A percentile compares a stretch with the other conserved stretches of the same genome.
Evolutionary conservation across 2,797 vertebrate species (phyloP).

Genomic region (Salmo trutta): DNA sequence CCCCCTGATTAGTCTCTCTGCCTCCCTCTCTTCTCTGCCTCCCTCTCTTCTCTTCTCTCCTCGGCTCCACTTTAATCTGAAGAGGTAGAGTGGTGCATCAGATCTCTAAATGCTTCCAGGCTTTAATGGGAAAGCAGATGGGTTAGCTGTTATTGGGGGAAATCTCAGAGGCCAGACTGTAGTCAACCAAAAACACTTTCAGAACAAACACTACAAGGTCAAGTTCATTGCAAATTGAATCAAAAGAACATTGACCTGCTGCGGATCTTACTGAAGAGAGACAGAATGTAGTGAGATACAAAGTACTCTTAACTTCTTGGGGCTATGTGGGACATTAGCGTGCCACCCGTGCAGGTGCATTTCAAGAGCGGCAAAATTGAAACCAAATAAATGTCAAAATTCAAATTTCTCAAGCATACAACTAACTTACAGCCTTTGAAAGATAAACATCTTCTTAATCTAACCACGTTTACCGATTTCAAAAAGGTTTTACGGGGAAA

Average conservation of each 20-base stretch:
- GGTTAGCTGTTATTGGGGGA: constrained; percentile 15
- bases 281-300: background rate
- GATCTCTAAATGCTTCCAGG: constrained; percentile 10
- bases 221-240: background rate
- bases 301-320: too few relatives aligned
- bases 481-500: too few relatives aligned
- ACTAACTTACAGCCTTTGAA: too few relatives aligned
- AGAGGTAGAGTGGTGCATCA: constrained; percentile 11
- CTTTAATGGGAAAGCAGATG: constrained; percentile 4
- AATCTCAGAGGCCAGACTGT: background rate
- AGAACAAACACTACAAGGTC: background rate
- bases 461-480: too few relatives aligned
- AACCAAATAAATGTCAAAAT: too few relatives aligned
- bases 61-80: constrained; percentile 9
- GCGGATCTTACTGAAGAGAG: background rate
- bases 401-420: too few relatives aligned
- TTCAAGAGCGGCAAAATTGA: too few relatives aligned
- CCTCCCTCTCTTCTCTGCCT: background rate
- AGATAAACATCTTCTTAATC: too few relatives aligned
- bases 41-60: background rate
- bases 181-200: background rate
- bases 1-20: background rate
- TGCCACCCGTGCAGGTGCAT: too few relatives aligned
- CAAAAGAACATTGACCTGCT: background rate
- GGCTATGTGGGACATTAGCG: too few relatives aligned